Conservation (phyloP, 2,888 invertebrate genomes). For the Danaus chrysippus region DNA sequence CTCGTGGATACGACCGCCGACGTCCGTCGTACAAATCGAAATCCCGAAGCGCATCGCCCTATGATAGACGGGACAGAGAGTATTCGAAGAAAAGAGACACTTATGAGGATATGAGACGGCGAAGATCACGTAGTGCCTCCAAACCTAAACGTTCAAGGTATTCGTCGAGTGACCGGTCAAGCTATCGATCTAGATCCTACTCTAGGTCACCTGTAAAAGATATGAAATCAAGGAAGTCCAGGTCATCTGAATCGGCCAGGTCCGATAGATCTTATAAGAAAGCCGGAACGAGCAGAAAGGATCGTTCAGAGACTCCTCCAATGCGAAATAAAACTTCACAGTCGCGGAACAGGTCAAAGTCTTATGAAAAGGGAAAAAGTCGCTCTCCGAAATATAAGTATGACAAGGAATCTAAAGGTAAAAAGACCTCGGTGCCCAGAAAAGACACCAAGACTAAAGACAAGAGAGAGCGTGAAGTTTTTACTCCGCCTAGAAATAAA, state of each 20-base stretch:
- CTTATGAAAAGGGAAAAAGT: conserved; percentile 39
- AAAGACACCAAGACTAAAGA: conserved; percentile 44
- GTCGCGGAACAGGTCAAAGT: conserved; percentile 42
- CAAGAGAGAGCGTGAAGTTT: conserved; percentile 39
- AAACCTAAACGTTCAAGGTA: conserved; percentile 54
- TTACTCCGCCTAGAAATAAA: conserved; percentile 44
- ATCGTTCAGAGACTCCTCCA: conserved; percentile 49
- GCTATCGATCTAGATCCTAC: conserved; percentile 56
- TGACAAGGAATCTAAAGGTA: conserved; percentile 34
- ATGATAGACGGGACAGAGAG: conserved; percentile 45
- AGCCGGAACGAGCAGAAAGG: conserved; percentile 35
- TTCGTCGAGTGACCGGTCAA: conserved; percentile 61
- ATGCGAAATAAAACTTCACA: conserved; percentile 43
- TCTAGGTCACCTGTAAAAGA: conserved; percentile 46
- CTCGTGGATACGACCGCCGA: conserved; percentile 41
- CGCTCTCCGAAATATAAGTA: conserved; percentile 39
- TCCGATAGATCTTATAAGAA: conserved; percentile 56
- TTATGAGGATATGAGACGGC: conserved; percentile 42
- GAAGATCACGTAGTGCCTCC: conserved; percentile 51
- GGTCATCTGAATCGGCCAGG: conserved; percentile 52
- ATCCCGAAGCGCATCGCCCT: conserved; percentile 59
- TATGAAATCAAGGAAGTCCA: conserved; percentile 43
- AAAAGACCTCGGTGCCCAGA: conserved; percentile 43
- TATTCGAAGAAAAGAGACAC: conserved; percentile 57
- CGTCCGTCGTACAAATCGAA: conserved; percentile 48